Evolutionary conservation across 2,888 invertebrate genomes (phyloP).

Genomic region (Agonopterix subpropinquella): DNA sequence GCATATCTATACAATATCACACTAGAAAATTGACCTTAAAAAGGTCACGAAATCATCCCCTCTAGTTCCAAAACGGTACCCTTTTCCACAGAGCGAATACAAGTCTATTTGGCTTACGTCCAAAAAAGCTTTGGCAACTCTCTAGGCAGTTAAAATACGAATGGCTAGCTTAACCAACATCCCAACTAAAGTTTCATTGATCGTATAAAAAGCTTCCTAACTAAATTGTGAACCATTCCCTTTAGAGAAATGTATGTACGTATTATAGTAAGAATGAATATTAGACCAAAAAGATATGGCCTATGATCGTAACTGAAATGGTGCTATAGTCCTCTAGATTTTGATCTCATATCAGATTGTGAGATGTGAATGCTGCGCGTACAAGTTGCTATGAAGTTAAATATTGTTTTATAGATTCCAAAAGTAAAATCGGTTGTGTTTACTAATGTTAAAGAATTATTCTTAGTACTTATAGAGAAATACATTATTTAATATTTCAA

Average conservation of each 20-base stretch:
- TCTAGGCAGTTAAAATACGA: no score
- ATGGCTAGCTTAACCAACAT: no score
- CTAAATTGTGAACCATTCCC: background rate
- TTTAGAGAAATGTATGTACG: constrained; percentile 1
- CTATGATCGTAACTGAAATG: constrained; percentile 70
- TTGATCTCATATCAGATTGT: constrained; percentile 70
- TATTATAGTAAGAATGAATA: constrained; percentile 27
- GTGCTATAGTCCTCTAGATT: constrained; percentile 70
- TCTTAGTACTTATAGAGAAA: constrained; percentile 70
- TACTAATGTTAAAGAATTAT: constrained; percentile 59
- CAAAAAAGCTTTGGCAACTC: no score
- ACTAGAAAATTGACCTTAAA: no score
- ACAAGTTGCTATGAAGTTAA: constrained; percentile 36
- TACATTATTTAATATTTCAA: constrained; percentile 53
- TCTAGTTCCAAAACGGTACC: no score
- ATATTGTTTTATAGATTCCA: constrained; percentile 43
- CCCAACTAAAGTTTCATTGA: no score
- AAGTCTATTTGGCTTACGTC: no score
- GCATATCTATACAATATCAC: no score
- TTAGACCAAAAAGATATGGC: constrained; percentile 71
- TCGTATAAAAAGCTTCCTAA: no score
- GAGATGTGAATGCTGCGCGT: constrained; percentile 41
- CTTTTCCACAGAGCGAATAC: no score
- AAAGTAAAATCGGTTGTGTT: constrained; percentile 65
- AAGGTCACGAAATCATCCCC: no score